Evolutionary conservation across 2,113 vertebrate genomes (phyloP).

Genomic region (Atrichornis clamosus): DNA sequence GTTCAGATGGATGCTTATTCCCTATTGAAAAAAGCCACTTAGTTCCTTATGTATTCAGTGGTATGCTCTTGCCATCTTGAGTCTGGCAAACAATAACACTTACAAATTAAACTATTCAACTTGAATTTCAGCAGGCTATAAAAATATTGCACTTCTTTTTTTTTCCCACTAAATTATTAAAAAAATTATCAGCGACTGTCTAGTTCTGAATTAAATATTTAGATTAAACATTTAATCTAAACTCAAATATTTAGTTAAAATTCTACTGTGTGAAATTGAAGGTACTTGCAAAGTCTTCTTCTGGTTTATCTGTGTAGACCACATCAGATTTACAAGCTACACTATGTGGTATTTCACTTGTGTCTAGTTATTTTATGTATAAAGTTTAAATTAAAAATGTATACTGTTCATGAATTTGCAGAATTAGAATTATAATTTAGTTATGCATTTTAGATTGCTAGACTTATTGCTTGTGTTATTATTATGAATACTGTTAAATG

Average conservation of each 20-base stretch:
- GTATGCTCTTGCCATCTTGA: background rate
- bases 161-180: background rate
- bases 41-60: background rate
- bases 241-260: slow-evolving; percentile 15
- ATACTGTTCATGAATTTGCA: background rate
- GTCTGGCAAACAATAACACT: background rate
- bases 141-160: background rate
- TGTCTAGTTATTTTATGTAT: background rate
- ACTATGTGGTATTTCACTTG: background rate
- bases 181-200: background rate
- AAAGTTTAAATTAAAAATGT: background rate
- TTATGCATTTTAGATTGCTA: background rate
- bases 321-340: background rate
- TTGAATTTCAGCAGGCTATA: background rate
- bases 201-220: slow-evolving; percentile 35
- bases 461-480: background rate
- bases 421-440: background rate
- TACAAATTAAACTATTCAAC: background rate
- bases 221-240: slow-evolving; percentile 11
- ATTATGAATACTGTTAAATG: background rate
- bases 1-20: background rate
- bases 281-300: background rate
- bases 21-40: background rate
- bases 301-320: background rate
- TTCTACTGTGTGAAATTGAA: background rate